A percentile compares a stretch with the other conserved stretches of the same genome.
phyloP scores from a whole-genome alignment of 2,888 invertebrate species.

The Phania funesta region DNA sequence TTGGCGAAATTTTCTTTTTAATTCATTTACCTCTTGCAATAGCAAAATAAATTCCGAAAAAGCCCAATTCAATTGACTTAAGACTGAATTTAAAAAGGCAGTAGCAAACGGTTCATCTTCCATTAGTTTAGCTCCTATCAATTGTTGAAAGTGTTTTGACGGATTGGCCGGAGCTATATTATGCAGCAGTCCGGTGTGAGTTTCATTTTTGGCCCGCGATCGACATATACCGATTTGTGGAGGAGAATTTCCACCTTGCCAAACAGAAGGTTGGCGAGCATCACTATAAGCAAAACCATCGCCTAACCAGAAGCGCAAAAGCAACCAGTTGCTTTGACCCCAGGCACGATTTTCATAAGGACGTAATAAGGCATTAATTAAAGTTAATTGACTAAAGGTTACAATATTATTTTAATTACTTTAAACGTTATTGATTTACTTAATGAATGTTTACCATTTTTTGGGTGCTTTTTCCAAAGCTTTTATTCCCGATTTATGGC shows the following conservation, averaged over 20 bases:
- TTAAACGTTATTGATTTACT: neutral
- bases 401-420: neutral
- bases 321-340: constrained; percentile 93
- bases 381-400: constrained; percentile 82
- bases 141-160: constrained; percentile 79
- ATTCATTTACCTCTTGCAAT: constrained; percentile 85
- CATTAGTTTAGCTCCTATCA: constrained; percentile 84
- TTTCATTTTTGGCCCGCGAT: constrained; percentile 79
- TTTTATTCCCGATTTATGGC: constrained; percentile 86
- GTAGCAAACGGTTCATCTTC: constrained; percentile 85
- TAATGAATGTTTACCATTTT: constrained; percentile 77
- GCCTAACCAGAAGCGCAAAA: constrained; percentile 92
- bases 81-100: constrained; percentile 87
- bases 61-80: constrained; percentile 92
- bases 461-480: constrained; percentile 86
- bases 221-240: constrained; percentile 76
- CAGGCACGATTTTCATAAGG: constrained; percentile 91
- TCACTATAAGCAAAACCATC: constrained; percentile 89
- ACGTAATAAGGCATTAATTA: constrained; percentile 86
- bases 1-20: neutral
- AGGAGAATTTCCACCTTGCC: constrained; percentile 81
- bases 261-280: constrained; percentile 82
- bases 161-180: constrained; percentile 80
- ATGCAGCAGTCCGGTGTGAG: constrained; percentile 79
- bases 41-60: constrained; percentile 93